phyloP scores from a whole-genome alignment of 2,888 invertebrate genomes.

The Tholera decimalis region DNA sequence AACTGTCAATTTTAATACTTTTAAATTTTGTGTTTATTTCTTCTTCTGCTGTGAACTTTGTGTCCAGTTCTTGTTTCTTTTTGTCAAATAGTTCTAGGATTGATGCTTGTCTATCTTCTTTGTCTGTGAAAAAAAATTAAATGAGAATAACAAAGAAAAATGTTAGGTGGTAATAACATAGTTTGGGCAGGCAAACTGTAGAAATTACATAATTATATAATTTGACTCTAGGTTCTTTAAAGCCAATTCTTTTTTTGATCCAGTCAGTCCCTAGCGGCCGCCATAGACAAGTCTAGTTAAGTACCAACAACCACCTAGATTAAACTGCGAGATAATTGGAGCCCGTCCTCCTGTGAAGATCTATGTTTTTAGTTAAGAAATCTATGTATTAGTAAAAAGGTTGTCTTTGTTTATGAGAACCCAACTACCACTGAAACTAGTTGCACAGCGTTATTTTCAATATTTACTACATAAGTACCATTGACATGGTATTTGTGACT shows the following conservation, averaged over 20 bases:
- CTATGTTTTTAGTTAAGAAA: too few relatives aligned
- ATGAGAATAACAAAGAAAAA: neutral
- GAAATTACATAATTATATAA: neutral
- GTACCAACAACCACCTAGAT: too few relatives aligned
- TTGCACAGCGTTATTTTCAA: neutral
- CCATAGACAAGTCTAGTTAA: too few relatives aligned
- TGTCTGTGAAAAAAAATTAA: constrained; percentile 72
- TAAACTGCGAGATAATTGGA: too few relatives aligned
- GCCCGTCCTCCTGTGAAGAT: too few relatives aligned
- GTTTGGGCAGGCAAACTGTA: neutral
- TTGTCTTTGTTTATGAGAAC: neutral
- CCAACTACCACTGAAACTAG: neutral
- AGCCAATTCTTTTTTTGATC: neutral
- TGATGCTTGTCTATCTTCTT: constrained; percentile 76
- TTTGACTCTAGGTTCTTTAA: neutral
- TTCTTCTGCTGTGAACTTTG: constrained; percentile 73
- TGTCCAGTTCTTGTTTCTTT: constrained; percentile 82
- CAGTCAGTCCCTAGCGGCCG: too few relatives aligned
- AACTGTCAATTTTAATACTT: constrained; percentile 78
- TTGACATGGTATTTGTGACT: neutral
- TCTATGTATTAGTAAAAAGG: too few relatives aligned
- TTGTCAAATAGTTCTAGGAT: constrained; percentile 81
- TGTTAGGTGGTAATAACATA: neutral
- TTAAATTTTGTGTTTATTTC: constrained; percentile 79
- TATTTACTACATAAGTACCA: neutral